Base-by-base conservation (phyloP, 2,888 invertebrate species). In the Agonopterix subpropinquella region DNA sequence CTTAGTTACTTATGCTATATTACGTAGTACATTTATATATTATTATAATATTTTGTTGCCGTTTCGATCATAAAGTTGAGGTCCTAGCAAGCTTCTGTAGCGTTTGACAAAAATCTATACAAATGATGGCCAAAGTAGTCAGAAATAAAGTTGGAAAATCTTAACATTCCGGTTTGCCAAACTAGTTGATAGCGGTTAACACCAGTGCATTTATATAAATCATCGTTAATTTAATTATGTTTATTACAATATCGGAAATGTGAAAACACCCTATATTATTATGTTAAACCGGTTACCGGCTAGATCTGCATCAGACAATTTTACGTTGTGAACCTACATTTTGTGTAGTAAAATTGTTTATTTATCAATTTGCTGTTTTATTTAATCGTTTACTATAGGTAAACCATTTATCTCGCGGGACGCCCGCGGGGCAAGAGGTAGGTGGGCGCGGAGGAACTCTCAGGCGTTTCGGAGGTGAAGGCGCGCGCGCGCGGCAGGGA, bases 321-420 rank as follows among this genome's bases (percentile, higher is more conserved):
- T 73, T 75, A 75, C 77, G 76, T 84, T 84, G 85, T 88, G 78
- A 84, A 85, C 86, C 87, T 87, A 88, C 87, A 84, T 82, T 80
- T 83, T 76, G 85, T 86, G 87, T 88, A 88, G 87, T 88, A 88
- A 88, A 28, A 88, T 84, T 88, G 87, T 88, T 88, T 87, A 87
- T 87, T 87, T 87, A 87, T 85, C 81, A 77, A 61, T 64, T 59
- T 51, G 62, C 65, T 62, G 74, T 78, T 85, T 85, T 66, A 65
- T 65, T 78, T 64, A 18, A n/a, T n/a, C n/a, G n/a, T n/a, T n/a
- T n/a, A n/a, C n/a, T n/a, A n/a, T n/a, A n/a, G n/a, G n/a, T n/a
- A n/a, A n/a, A n/a, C n/a, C n/a, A n/a, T n/a, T n/a, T n/a, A n/a
- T n/a, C n/a, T n/a, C n/a, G n/a, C n/a, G n/a, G n/a, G n/a, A n/a